Evolutionary conservation across 2,888 invertebrate species (phyloP), one percentile per base, ranked within the genome.

Genomic region (Phania funesta): DNA sequence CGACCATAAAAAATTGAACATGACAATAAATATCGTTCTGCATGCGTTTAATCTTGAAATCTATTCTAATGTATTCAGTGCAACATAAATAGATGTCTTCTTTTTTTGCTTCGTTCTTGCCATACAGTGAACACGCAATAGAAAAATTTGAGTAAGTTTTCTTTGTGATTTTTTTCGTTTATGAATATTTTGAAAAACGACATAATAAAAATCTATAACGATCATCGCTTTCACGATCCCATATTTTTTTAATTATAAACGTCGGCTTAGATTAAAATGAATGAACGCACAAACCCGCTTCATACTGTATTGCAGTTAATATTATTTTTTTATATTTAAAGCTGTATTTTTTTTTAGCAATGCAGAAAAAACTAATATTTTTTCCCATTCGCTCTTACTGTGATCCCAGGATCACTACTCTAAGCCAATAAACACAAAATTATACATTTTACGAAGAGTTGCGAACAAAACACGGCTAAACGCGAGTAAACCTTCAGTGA

Each of bases 191-290:
- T 46, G 0, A 52, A 41, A 26, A 46, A 26, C 68, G 62, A 74
- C 74, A 80, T 75, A 58, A 70, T 26, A 75, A 9, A 64, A 62
- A 56, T 32, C 9, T 48, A n/a, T 20, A 54, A 11, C 60, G 70
- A 62, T 64, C 54, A 56, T 74, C 24, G n/a, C 38, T 26, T 50
- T 52, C 18, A 38, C n/a, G 48, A 32, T 60, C 32, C 11, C 26
- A 32, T 46, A 26, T 48, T 41, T 41, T 76, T 32, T 52, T 18
- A n/a, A n/a, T n/a, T n/a, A 50, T 46, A 64, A 48, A 38, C 11
- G n/a, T 18, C 60, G 65, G 65, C 16, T 44, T 18, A 54, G 50
- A 62, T 68, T 62, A 74, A 62, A 58, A 35, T 38, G 5, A 35
- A 24, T 50, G 58, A n/a, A n/a, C n/a, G n/a, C n/a, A 48, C 50